Base-by-base conservation (phyloP, 2,888 invertebrate species). In the Caradrina clavipalpis region DNA sequence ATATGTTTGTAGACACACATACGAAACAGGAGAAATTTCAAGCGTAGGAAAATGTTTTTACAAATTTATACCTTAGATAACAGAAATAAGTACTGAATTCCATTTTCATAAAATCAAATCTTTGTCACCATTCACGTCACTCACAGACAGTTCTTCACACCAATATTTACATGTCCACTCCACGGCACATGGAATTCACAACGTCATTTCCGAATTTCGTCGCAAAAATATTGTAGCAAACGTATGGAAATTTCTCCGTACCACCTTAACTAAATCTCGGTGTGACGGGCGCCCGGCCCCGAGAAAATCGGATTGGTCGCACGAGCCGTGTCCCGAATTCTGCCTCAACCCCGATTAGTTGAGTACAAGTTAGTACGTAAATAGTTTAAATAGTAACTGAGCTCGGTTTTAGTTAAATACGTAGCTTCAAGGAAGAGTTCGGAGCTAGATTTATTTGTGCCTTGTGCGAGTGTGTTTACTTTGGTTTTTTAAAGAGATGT, bases 281-380 rank as follows among this genome's bases (percentile, higher is more conserved):
- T 67, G 63, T 73, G 69, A 63, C 72, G 80, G 75, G 78, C 65
- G 78, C 57, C 67, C 65, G 79, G 80, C 78, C 78, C 77, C 59
- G 73, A 73, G 73, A 80, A 88, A 89, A 89, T 89, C 87, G 73
- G 86, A 87, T 88, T 89, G 84, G 70, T 65, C 61, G 57, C 39
- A 58, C 63, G 61, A 70, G 60, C 76, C 70, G 67, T 73, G 76
- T 73, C 78, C 79, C 69, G 76, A 82, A 82, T 82, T 81, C 67
- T 73, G 78, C 77, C 76, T 67, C 63, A 53, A 55, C 75, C 78
- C 75, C 73, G 81, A 79, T 83, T 79, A 86, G 80, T 71, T 71
- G 65, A 50, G 19, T 60, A 65, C 58, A 66, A 80, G 76, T 77
- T 76, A 77, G 69, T 65, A 64, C 54, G 72, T 82, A 84, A 83